phyloP scores from a whole-genome alignment of 2,797 vertebrate species.

The Salmo trutta region DNA sequence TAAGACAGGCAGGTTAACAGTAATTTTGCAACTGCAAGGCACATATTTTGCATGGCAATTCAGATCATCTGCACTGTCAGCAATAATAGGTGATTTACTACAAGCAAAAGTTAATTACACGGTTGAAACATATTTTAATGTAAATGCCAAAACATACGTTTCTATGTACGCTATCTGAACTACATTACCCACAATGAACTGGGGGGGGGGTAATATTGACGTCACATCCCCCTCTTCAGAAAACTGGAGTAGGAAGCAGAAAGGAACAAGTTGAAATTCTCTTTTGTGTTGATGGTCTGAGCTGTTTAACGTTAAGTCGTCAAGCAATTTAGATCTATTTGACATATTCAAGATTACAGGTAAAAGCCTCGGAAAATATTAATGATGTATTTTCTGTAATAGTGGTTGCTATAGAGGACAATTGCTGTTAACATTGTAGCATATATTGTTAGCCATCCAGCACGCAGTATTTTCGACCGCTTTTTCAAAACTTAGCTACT shows the following conservation, averaged over 20 bases:
- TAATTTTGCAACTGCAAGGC: neutral
- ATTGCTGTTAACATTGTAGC: neutral
- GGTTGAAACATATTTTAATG: conserved; percentile 15
- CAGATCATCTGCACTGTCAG: neutral
- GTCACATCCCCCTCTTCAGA: conserved; percentile 3
- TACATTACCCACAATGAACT: neutral
- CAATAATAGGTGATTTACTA: neutral
- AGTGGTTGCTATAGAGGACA: neutral
- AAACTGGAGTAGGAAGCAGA: conserved; percentile 31
- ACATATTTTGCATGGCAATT: neutral
- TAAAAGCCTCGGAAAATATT: neutral
- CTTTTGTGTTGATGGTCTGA: conserved; percentile 25
- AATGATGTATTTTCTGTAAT: neutral
- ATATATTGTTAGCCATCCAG: neutral
- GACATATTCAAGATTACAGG: neutral
- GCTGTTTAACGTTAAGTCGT: neutral
- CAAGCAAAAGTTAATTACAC: neutral
- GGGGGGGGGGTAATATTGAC: neutral
- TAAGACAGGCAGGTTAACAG: neutral
- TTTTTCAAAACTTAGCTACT: neutral
- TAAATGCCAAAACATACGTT: conserved; percentile 22
- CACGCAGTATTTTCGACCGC: neutral
- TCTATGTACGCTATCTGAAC: neutral
- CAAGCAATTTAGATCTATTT: neutral
- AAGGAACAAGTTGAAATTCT: conserved; percentile 32